phyloP scores from a whole-genome alignment of 2,113 vertebrate genomes.

The Lampris megalopsis region DNA sequence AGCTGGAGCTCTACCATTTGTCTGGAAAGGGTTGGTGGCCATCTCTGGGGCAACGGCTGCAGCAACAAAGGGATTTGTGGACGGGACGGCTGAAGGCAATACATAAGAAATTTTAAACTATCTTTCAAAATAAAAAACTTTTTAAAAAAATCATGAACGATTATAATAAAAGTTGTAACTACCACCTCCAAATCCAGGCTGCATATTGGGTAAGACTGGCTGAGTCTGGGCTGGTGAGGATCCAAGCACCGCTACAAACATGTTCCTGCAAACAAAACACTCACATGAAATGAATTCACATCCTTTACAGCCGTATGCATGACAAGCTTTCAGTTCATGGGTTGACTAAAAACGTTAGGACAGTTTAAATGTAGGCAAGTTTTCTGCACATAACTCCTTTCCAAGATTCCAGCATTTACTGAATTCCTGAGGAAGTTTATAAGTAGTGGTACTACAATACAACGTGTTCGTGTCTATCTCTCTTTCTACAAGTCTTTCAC shows the following conservation, averaged over 20 bases:
- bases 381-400: no score
- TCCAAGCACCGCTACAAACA: slow-evolving; percentile 91
- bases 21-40: slow-evolving; percentile 96
- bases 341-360: no score
- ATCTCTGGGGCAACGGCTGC: slow-evolving; percentile 89
- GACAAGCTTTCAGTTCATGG: neutral
- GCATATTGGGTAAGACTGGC: slow-evolving; percentile 86
- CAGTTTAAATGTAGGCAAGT: no score
- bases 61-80: slow-evolving; percentile 95
- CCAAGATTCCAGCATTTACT: no score
- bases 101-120: slow-evolving; percentile 20
- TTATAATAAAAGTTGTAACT: neutral
- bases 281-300: neutral
- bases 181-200: slow-evolving; percentile 92
- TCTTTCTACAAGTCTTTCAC: slow-evolving; percentile 40
- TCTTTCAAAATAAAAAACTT: neutral
- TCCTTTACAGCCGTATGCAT: neutral
- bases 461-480: neutral
- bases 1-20: slow-evolving; percentile 87
- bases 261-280: slow-evolving; percentile 79
- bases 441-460: neutral
- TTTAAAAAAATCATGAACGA: neutral
- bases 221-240: slow-evolving; percentile 88
- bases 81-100: slow-evolving; percentile 85
- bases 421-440: neutral